Percentiles rank a stretch among this genome's conserved stretches.
Conservation (phyloP, 2,797 vertebrate species). For the Scarus forsteni region DNA sequence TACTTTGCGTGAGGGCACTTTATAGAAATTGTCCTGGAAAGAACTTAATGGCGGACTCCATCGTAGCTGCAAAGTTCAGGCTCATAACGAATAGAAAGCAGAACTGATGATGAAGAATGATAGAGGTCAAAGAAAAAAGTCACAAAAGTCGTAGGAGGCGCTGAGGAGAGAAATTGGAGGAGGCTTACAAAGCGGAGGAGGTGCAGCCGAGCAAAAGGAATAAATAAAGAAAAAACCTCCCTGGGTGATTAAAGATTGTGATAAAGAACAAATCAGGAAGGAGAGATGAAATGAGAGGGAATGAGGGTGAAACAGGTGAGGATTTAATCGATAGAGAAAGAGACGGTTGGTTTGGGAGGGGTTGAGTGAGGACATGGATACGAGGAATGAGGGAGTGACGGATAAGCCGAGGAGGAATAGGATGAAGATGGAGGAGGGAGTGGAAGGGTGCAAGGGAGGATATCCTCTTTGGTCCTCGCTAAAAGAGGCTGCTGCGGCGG, state of each 20-base stretch:
- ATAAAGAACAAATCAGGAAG: slow-evolving; percentile 39
- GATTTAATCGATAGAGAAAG: slow-evolving; percentile 2
- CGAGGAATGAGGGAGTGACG: slow-evolving; percentile 9
- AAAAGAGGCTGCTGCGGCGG: slow-evolving; percentile 32
- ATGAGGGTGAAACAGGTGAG: slow-evolving; percentile 24
- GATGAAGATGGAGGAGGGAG: background rate
- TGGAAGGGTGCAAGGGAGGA: slow-evolving; percentile 17
- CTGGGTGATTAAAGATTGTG: slow-evolving; percentile 53
- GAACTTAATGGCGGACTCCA: slow-evolving; percentile 15
- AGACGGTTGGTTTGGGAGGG: background rate
- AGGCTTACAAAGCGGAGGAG: slow-evolving; percentile 46
- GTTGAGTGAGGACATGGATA: slow-evolving; percentile 1
- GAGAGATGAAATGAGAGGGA: slow-evolving; percentile 19
- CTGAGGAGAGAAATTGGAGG: slow-evolving; percentile 53
- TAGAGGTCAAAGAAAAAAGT: slow-evolving; percentile 61
- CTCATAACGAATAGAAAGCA: slow-evolving; percentile 33
- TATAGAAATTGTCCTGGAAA: slow-evolving; percentile 14
- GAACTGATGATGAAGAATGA: slow-evolving; percentile 57
- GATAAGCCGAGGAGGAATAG: slow-evolving; percentile 11
- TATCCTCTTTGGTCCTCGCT: slow-evolving; percentile 8
- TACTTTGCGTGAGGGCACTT: slow-evolving; percentile 3
- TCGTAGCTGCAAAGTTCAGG: slow-evolving; percentile 37
- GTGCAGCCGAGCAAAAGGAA: slow-evolving; percentile 63
- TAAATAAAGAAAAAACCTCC: background rate
- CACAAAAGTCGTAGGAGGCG: slow-evolving; percentile 29